These are phyloP conservation scores for Bos indicus DNA, from an alignment of 2,113 vertebrate species.

Conservation along the genomic window DNA sequence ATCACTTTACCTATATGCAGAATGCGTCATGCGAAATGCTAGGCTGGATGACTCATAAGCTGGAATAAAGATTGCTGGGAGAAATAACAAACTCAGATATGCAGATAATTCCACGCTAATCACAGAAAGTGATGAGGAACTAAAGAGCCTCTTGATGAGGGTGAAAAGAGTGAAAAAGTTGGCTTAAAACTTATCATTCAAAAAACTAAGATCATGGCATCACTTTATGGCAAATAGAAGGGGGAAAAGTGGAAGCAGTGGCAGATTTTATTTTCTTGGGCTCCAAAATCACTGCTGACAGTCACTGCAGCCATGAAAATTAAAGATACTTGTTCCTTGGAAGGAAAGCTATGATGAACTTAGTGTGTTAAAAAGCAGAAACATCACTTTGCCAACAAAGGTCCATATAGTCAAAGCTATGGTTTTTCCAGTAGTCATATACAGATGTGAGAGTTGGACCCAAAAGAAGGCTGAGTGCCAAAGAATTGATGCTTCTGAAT, in stretches of 20 bases:
- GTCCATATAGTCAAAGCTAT: not conserved
- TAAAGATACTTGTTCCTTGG: not conserved
- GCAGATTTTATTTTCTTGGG: not conserved
- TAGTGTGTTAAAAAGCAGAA: not conserved
- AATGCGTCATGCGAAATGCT: not conserved
- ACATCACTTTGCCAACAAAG: not conserved
- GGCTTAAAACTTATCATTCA: not conserved
- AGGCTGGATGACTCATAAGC: not conserved
- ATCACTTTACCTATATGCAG: not conserved
- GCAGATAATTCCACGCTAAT: not conserved
- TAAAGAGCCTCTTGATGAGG: not conserved
- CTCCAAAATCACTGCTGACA: not conserved
- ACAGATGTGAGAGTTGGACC: not conserved
- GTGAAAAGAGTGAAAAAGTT: not conserved
- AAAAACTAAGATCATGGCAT: not conserved
- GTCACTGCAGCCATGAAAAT: not conserved
- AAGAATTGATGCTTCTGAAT: not conserved
- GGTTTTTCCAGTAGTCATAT: not conserved
- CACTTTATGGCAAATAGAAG: not conserved
- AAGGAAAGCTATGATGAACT: not conserved
- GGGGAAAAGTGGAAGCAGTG: not conserved
- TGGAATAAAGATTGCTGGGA: not conserved
- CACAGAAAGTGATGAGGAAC: not conserved
- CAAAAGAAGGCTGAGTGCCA: not conserved
- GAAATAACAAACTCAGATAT: not conserved